These are phyloP conservation scores for Drosophila mayri DNA, from an alignment of 1,140 invertebrate genomes.

Conservation along the genomic window DNA sequence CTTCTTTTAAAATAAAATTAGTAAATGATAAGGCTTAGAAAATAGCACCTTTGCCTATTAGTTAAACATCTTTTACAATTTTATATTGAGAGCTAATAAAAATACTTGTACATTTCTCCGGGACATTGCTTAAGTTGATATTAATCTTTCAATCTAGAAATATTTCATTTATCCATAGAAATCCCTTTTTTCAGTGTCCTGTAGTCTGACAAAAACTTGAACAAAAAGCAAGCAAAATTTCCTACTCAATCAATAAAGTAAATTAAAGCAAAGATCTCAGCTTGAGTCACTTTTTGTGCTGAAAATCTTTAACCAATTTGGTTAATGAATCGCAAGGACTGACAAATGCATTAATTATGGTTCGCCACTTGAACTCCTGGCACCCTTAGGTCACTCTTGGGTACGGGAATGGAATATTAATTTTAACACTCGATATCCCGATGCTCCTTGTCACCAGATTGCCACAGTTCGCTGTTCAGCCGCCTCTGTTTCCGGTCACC, in stretches of 20 bases:
- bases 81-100: not conserved
- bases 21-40: not conserved
- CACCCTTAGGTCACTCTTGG: constrained; percentile 11
- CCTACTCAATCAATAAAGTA: constrained; percentile 3
- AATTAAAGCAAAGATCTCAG: not conserved
- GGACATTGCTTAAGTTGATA: not conserved
- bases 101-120: not conserved
- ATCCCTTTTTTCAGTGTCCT: not conserved
- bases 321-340: constrained; percentile 11
- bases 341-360: constrained; percentile 20
- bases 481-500: constrained; percentile 59
- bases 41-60: too few relatives aligned
- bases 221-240: not conserved
- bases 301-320: constrained; percentile 27
- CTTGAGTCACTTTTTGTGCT: not conserved
- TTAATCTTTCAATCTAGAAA: too few relatives aligned
- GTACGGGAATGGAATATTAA: constrained; percentile 7
- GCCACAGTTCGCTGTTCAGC: constrained; percentile 50
- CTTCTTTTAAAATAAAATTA: not conserved
- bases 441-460: constrained; percentile 23
- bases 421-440: constrained; percentile 3
- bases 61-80: not conserved
- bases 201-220: not conserved
- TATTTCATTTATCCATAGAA: not conserved
- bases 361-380: not conserved